Evolutionary conservation across 2,113 vertebrate genomes (phyloP), one percentile per base, ranked within the genome.

Genomic region (Cyphomyrus plagiostoma): DNA sequence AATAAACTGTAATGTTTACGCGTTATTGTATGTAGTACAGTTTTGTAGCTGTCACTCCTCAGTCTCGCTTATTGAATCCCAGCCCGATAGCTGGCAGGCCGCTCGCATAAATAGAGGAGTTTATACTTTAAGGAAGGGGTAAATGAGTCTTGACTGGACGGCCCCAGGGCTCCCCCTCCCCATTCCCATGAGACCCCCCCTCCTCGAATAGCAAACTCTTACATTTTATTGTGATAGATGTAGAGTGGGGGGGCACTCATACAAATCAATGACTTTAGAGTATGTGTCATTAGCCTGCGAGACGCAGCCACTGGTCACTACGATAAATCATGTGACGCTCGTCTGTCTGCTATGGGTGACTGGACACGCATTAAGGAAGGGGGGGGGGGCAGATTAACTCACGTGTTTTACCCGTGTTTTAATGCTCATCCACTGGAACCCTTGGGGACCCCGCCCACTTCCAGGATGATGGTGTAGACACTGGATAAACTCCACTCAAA

Each of bases 201-300:
- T 98, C 97, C 97, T 9, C 10, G n/a, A 66, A 97, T 98, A 98
- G 97, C 98, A 98, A 99, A 99, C 97, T 97, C 97, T 97, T 97
- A 97, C 98, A 98, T 98, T 99, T 98, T 99, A 99, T 99, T 99
- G 98, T 99, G 98, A 99, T 99, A 99, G 98, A 99, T 99, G 98
- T 97, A 98, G 97, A 98, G 97, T 96, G 98, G 98, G 98, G 62
- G 98, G 97, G 96, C 97, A 98, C 98, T 99, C 98, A 99, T 99
- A 99, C 98, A 99, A 99, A 99, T 99, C 98, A 99, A 99, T 99
- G 98, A 98, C 97, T 98, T 98, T 96, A 97, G 97, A 97, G 98
- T 99, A 97, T 97, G 97, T 99, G 98, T 99, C 98, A 99, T 99
- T 99, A 99, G 98, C 97, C 97, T 96, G 97, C 97, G 97, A 98